Percentiles rank a stretch among this genome's conserved stretches.
Evolutionary conservation across 1,140 invertebrate species (phyloP).

Genomic region (Sycophila sp.): DNA sequence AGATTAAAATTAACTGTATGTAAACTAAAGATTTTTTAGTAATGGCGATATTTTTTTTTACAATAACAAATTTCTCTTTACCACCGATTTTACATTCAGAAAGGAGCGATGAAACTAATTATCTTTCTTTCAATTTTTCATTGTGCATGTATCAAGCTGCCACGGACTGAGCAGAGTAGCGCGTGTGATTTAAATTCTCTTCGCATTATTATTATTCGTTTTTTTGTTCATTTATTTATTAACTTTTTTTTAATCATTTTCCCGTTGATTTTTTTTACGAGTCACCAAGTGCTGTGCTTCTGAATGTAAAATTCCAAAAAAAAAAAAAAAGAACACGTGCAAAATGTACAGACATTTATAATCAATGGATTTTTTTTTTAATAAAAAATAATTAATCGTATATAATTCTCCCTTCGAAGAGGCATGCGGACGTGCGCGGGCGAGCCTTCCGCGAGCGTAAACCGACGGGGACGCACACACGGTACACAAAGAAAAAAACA

Average conservation of each 20-base stretch:
- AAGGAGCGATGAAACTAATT: not conserved
- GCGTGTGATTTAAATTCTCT: not conserved
- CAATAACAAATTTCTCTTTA: constrained; percentile 38
- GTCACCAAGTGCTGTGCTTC: not conserved
- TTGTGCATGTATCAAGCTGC: constrained; percentile 16
- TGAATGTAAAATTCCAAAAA: constrained; percentile 35
- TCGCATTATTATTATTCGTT: not conserved
- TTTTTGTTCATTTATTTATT: not conserved
- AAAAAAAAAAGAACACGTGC: constrained; percentile 29
- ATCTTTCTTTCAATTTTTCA: constrained; percentile 2
- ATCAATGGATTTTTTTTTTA: constrained; percentile 30
- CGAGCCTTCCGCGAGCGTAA: too few species aligned
- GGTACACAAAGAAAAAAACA: constrained; percentile 1
- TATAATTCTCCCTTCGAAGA: too few species aligned
- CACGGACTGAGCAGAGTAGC: constrained; percentile 8
- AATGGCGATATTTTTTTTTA: constrained; percentile 38
- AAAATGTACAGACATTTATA: constrained; percentile 38
- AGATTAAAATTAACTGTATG: constrained; percentile 34
- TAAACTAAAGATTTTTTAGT: constrained; percentile 37
- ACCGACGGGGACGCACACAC: constrained; percentile 26
- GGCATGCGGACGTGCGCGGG: too few species aligned
- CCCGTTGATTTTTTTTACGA: not conserved
- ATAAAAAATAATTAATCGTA: constrained; percentile 33
- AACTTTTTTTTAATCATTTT: not conserved
- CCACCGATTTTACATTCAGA: constrained; percentile 36